Base-by-base conservation (phyloP, 30 jellyfish, hydroid and myxozoan species). In the Sanderia malayensis region DNA sequence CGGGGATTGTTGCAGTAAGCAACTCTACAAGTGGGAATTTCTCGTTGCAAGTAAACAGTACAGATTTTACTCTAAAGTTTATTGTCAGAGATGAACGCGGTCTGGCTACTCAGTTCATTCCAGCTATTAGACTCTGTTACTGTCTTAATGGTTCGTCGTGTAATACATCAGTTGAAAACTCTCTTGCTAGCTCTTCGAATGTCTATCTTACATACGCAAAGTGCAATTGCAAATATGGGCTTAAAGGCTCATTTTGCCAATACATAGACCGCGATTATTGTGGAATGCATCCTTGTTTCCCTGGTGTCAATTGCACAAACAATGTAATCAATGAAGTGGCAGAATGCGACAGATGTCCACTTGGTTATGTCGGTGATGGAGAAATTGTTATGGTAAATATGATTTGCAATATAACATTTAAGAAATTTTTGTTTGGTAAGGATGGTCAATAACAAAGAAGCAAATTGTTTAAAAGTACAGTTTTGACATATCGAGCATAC, bases 321-420 rank as follows among this genome's bases (percentile, higher is more conserved):
- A 52, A 45, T 24, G 31, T 27, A n/a, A 24, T 29, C 1, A 37
- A 31, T 28, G 33, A 53, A 33, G 28, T 27, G 58, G 70, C 74
- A 15, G 70, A 18, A 9, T 80, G 93, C 30, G 93, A 71, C 1
- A 46, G 58, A 34, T 80, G 93, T 46, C 93, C 93, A 20, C 25
- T 6, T 1, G 74, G 74, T 45, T 80, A 45, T 44, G 28, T 60
- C n/a, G 93, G 93, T 19, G 78, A 80, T 60, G 93, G 1, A 30
- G 85, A 21, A 80, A 68, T 32, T 79, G 91, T 53, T 64, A 37
- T 49, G 86, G 91, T 79, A 59, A 58, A 73, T 71, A n/a, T 17
- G 4, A 3, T 59, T 1, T 3, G 18, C 13, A 13, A 13, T 19
- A 7, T 59, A 21, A 6, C 9, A 8, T 18, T 18, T 44, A 10